Base-by-base conservation (phyloP, 2,888 invertebrate species). In the Lasiommata megera region DNA sequence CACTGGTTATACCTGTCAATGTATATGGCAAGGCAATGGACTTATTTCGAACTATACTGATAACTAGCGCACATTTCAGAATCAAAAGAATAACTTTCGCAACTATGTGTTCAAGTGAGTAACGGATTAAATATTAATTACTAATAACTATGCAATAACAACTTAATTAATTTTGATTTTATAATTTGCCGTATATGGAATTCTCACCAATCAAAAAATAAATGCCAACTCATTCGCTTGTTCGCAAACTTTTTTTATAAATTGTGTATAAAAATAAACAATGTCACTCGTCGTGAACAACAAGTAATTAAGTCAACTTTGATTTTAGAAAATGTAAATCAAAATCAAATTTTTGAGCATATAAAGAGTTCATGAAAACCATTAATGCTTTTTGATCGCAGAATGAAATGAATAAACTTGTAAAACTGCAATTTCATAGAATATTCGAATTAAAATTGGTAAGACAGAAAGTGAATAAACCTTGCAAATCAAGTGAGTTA, bases 51-150 rank as follows among this genome's bases (percentile, higher is more conserved):
- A 64, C 69, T 48, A 29, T 78, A 64, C 64, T 72, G 31, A 76
- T 71, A 70, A 66, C 70, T 61, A 68, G 64, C 61, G 68, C 73
- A 63, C 62, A 54, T 58, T 56, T 64, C 63, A 69, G 69, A 59
- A 48, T 72, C 56, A 70, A 65, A 67, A 61, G 64, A 67, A 60
- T 68, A 63, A 62, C 72, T 12, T 63, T 70, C 23, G 72, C 74
- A 65, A 67, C 75, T 56, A 84, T 84, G 84, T 69, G 82, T 54
- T 70, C 78, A 58, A 72, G 83, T 83, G 73, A 73, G 75, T 60
- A 31, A 1, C 23, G 5, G 23, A 23, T 23, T 23, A 23, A 23
- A 23, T 23, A n/a, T 23, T 2, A 23, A 6, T 37, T 37, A 37
- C 6, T 37, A 37, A 6, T 12, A 12, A 14, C 1, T 14, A 37